Conservation (phyloP, 1,140 invertebrate species). For the Phthorimaea operculella region DNA sequence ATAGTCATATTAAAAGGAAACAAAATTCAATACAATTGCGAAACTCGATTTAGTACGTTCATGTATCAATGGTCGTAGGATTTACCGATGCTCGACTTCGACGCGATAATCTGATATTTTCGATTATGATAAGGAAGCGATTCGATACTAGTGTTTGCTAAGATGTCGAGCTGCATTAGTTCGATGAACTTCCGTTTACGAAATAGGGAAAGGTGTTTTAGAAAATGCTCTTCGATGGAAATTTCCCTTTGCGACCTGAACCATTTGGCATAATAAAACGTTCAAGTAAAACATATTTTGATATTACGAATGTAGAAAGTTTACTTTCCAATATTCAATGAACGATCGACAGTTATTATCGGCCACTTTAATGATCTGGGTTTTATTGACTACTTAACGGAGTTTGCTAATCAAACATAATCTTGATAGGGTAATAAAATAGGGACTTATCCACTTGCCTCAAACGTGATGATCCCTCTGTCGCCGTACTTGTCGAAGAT, state of each 20-base stretch:
- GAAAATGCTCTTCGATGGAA: constrained; percentile 20
- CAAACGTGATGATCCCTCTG: constrained; percentile 70
- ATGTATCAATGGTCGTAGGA: not conserved
- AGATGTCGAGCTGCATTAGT: constrained; percentile 26
- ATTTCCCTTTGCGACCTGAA: constrained; percentile 6
- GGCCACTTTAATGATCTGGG: too few relatives aligned
- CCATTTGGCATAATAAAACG: not conserved
- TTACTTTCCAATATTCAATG: too few relatives aligned
- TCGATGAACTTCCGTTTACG: constrained; percentile 58
- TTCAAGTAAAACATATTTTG: too few relatives aligned
- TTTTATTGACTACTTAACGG: too few relatives aligned
- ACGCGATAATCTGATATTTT: constrained; percentile 38
- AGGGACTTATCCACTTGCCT: constrained; percentile 67
- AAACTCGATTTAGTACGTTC: not conserved
- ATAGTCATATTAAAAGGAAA: not conserved
- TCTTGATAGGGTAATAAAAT: constrained; percentile 5
- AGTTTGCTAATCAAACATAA: too few relatives aligned
- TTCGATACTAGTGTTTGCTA: constrained; percentile 18
- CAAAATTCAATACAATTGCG: not conserved
- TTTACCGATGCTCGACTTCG: constrained; percentile 35
- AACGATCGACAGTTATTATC: too few relatives aligned
- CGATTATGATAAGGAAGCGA: constrained; percentile 35
- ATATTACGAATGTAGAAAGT: too few relatives aligned
- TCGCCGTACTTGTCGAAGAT: constrained; percentile 73
- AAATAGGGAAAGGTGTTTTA: constrained; percentile 47